These are phyloP conservation scores for Drosophila nikananu DNA, from an alignment of 1,140 invertebrate species.

Conservation along the genomic window DNA sequence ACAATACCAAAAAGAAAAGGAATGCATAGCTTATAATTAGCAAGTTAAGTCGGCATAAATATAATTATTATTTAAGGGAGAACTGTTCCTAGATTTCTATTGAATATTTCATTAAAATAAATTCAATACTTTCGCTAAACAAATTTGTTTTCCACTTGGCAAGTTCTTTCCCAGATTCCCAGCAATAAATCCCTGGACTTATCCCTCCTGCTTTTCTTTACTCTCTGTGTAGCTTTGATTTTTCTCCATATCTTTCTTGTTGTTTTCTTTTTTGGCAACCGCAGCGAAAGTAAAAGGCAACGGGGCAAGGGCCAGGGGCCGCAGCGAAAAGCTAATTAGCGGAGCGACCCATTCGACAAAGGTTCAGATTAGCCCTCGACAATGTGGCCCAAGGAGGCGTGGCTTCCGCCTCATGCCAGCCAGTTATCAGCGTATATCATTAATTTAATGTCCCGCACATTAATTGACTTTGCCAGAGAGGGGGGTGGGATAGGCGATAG, in stretches of 20 bases:
- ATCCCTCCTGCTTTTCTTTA: background rate
- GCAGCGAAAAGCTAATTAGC: constrained; percentile 71
- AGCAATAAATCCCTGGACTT: background rate
- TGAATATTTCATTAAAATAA: background rate
- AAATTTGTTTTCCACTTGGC: background rate
- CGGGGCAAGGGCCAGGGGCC: constrained; percentile 17
- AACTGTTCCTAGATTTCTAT: background rate
- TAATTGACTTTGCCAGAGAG: constrained; percentile 51
- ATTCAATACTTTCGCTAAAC: background rate
- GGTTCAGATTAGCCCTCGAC: constrained; percentile 22
- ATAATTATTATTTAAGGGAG: background rate
- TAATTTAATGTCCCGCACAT: constrained; percentile 76
- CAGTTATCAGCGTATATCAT: constrained; percentile 75
- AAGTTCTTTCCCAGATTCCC: background rate
- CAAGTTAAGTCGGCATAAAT: background rate
- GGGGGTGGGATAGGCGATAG: too few species aligned
- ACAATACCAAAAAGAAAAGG: background rate
- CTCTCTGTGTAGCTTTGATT: constrained; percentile 6
- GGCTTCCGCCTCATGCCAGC: constrained; percentile 38
- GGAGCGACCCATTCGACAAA: constrained; percentile 40
- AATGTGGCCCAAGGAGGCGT: constrained; percentile 13
- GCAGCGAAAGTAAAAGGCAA: constrained; percentile 45
- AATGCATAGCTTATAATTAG: background rate
- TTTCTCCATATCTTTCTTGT: background rate
- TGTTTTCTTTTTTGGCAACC: constrained; percentile 15